These are phyloP conservation scores for Istiophorus platypterus DNA, from an alignment of 2,113 vertebrate species.

Conservation along the genomic window DNA sequence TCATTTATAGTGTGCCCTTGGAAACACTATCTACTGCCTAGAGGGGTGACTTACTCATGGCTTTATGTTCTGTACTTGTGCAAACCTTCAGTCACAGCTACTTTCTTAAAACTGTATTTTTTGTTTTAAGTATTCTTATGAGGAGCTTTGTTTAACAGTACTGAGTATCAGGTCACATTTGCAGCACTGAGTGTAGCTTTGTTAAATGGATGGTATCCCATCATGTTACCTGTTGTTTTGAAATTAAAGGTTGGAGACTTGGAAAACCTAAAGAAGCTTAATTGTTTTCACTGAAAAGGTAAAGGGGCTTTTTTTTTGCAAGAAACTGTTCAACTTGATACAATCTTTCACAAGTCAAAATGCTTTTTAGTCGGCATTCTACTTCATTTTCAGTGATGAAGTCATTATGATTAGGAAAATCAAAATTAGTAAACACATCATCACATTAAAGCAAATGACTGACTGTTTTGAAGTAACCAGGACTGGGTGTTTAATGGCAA, in stretches of 20 bases:
- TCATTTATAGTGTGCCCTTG: constrained; percentile 40
- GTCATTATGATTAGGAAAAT: not conserved
- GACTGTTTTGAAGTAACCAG: not conserved
- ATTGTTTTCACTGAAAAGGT: not conserved
- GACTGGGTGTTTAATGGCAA: not conserved
- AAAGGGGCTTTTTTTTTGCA: not conserved
- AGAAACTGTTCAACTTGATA: not conserved
- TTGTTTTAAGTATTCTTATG: constrained; percentile 21
- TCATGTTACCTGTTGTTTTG: not conserved
- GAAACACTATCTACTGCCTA: constrained; percentile 38
- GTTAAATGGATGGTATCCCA: not conserved
- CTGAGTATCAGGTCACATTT: too few relatives aligned
- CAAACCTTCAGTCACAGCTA: constrained; percentile 36
- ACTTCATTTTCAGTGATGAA: not conserved
- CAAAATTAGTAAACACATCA: too few relatives aligned
- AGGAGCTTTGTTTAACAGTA: not conserved
- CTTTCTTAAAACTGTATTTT: constrained; percentile 26
- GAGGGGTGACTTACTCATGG: constrained; percentile 36
- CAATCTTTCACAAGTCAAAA: not conserved
- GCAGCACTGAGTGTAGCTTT: not conserved
- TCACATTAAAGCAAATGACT: not conserved
- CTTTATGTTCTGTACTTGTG: constrained; percentile 29
- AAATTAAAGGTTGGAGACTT: not conserved
- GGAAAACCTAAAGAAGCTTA: not conserved
- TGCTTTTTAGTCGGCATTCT: not conserved